Percentiles rank a stretch among this genome's conserved stretches.
phyloP scores from a whole-genome alignment of 2,797 vertebrate species.

The Decapterus maruadsi region DNA sequence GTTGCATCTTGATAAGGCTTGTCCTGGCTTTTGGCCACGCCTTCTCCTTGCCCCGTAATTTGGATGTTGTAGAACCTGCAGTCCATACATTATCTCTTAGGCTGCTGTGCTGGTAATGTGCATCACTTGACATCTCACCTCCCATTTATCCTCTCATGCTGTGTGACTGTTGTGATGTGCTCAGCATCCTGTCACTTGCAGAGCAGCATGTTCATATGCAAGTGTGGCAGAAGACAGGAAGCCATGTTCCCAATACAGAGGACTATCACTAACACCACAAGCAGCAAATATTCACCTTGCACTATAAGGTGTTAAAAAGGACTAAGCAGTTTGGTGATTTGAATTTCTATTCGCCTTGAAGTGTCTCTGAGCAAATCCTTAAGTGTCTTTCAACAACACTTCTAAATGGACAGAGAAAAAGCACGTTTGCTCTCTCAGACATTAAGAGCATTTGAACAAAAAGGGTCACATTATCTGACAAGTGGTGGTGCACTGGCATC shows the following conservation, averaged over 20 bases:
- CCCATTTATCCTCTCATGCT: constrained; percentile 27
- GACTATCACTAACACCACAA: constrained; percentile 32
- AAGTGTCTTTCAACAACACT: constrained; percentile 2
- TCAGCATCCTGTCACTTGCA: constrained; percentile 41
- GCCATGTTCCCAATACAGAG: neutral
- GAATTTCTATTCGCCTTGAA: constrained; percentile 6
- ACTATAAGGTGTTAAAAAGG: constrained; percentile 18
- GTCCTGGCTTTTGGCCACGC: neutral
- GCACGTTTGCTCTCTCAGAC: neutral
- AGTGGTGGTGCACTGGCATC: constrained; percentile 27
- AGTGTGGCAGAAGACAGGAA: constrained; percentile 24
- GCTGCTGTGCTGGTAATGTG: constrained; percentile 12
- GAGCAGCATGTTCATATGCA: constrained; percentile 21
- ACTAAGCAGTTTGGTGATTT: neutral
- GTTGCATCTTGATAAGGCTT: constrained; percentile 1
- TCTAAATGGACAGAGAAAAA: neutral
- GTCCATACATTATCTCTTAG: constrained; percentile 15
- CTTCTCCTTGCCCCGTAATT: constrained; percentile 1
- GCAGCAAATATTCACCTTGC: constrained; percentile 50
- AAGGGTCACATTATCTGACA: constrained; percentile 40
- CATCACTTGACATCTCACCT: constrained; percentile 3
- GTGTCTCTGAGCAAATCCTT: neutral
- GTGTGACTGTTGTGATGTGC: constrained; percentile 23
- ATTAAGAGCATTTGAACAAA: constrained; percentile 6
- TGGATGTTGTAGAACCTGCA: constrained; percentile 15